phyloP scores from a whole-genome alignment of 2,888 invertebrate genomes.

The Lymantria dispar region DNA sequence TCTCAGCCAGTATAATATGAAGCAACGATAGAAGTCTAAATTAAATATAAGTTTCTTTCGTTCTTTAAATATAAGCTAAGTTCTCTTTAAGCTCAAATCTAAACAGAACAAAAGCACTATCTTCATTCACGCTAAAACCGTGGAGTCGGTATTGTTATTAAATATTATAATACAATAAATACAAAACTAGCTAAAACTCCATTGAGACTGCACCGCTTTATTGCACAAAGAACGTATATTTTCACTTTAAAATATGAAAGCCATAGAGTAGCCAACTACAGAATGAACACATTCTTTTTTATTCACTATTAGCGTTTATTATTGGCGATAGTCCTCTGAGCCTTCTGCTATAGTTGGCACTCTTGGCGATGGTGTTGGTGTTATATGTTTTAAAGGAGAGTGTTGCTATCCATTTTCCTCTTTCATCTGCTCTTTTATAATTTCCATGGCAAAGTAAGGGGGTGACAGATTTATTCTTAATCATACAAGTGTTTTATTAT shows the following conservation, averaged over 20 bases:
- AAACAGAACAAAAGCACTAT: background rate
- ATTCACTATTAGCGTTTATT: too few relatives aligned
- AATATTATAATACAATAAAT: slow-evolving; percentile 40
- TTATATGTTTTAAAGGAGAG: too few relatives aligned
- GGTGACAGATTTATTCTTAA: too few relatives aligned
- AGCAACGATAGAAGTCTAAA: background rate
- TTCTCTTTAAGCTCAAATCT: background rate
- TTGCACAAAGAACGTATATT: slow-evolving; percentile 61
- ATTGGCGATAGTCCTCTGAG: too few relatives aligned
- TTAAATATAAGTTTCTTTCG: too few relatives aligned
- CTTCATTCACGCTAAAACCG: background rate
- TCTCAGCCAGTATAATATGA: background rate
- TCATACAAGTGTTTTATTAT: too few relatives aligned
- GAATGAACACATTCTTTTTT: background rate
- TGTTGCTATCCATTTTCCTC: too few relatives aligned
- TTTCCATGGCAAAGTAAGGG: too few relatives aligned
- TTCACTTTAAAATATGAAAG: slow-evolving; percentile 70
- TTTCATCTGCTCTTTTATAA: too few relatives aligned
- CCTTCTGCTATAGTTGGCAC: too few relatives aligned
- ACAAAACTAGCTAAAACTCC: slow-evolving; percentile 36
- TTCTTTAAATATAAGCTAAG: too few relatives aligned
- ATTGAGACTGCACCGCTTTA: slow-evolving; percentile 56
- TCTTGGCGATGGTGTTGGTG: too few relatives aligned
- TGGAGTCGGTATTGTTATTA: slow-evolving; percentile 15
- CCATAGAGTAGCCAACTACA: slow-evolving; percentile 18